A percentile compares a stretch with the other conserved stretches of the same genome.
Evolutionary conservation across 2,888 invertebrate genomes (phyloP).

Genomic region (Herminia tarsipennalis): DNA sequence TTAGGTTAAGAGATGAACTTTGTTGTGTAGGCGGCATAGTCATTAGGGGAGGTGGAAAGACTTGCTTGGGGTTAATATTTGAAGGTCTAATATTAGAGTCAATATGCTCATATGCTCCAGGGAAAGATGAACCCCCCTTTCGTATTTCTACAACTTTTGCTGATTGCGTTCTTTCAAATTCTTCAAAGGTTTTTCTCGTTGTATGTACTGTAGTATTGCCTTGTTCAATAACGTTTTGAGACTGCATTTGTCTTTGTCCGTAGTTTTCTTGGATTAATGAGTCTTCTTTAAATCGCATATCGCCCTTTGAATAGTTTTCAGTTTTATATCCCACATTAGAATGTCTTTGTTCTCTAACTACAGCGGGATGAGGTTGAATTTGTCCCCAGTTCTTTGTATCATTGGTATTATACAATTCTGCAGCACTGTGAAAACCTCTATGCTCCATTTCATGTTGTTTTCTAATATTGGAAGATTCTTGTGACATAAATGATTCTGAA

Average conservation of each 20-base stretch:
- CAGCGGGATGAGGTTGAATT: constrained; percentile 68
- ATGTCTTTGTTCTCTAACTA: constrained; percentile 75
- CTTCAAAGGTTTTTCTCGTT: constrained; percentile 87
- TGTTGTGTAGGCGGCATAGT: constrained; percentile 70
- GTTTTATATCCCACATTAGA: constrained; percentile 80
- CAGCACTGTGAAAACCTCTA: constrained; percentile 67
- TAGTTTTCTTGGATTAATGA: constrained; percentile 72
- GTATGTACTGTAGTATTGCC: constrained; percentile 87
- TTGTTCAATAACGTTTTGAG: constrained; percentile 83
- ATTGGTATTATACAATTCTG: constrained; percentile 61
- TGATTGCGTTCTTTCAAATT: constrained; percentile 88
- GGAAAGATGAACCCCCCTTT: constrained; percentile 72
- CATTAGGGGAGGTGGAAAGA: constrained; percentile 74
- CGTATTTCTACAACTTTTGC: constrained; percentile 88
- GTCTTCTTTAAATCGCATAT: constrained; percentile 70
- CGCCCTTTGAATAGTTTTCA: constrained; percentile 75
- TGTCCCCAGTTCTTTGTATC: constrained; percentile 61
- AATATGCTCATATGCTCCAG: constrained; percentile 61
- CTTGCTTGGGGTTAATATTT: constrained; percentile 71
- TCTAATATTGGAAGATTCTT: constrained; percentile 66
- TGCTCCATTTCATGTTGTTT: constrained; percentile 80
- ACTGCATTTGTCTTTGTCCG: constrained; percentile 74
- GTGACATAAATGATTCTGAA: constrained; percentile 62
- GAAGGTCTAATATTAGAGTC: constrained; percentile 68
- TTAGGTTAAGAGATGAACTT: constrained; percentile 72